phyloP scores from a whole-genome alignment of 2,888 invertebrate species.

The Lithophane semibrunnea region DNA sequence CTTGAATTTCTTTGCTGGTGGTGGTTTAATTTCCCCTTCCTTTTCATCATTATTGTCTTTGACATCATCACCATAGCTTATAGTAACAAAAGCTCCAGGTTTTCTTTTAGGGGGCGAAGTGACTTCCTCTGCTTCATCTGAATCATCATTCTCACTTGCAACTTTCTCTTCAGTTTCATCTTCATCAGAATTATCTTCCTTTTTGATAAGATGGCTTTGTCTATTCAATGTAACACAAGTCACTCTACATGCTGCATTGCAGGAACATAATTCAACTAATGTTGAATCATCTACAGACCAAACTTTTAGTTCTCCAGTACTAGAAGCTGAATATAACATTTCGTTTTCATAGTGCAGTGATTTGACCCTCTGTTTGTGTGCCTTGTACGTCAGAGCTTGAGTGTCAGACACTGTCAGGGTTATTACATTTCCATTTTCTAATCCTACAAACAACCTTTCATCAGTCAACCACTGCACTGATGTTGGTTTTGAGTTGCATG shows the following conservation, averaged over 20 bases:
- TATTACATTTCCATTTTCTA: constrained; percentile 93
- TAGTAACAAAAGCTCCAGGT: constrained; percentile 83
- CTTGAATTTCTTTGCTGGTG: constrained; percentile 81
- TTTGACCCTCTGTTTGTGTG: constrained; percentile 93
- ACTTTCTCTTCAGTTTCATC: constrained; percentile 63
- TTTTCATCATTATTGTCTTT: constrained; percentile 68
- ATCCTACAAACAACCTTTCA: constrained; percentile 92
- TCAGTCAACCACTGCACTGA: constrained; percentile 93
- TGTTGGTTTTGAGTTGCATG: constrained; percentile 93
- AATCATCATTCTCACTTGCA: constrained; percentile 70
- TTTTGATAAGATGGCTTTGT: constrained; percentile 83
- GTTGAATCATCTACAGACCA: constrained; percentile 89
- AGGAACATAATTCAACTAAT: constrained; percentile 89
- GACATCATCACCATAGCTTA: constrained; percentile 82
- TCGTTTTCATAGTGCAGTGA: constrained; percentile 90
- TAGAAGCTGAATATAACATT: constrained; percentile 93
- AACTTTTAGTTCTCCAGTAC: constrained; percentile 94
- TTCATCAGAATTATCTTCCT: constrained; percentile 78
- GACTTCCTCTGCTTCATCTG: constrained; percentile 70
- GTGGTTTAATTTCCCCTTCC: constrained; percentile 66
- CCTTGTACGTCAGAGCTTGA: constrained; percentile 85
- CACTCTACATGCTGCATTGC: constrained; percentile 93
- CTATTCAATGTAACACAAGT: constrained; percentile 93
- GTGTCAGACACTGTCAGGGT: constrained; percentile 90
- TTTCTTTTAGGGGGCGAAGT: constrained; percentile 76